Evolutionary conservation across 2,113 vertebrate species (phyloP).

Genomic region (Parus major): DNA sequence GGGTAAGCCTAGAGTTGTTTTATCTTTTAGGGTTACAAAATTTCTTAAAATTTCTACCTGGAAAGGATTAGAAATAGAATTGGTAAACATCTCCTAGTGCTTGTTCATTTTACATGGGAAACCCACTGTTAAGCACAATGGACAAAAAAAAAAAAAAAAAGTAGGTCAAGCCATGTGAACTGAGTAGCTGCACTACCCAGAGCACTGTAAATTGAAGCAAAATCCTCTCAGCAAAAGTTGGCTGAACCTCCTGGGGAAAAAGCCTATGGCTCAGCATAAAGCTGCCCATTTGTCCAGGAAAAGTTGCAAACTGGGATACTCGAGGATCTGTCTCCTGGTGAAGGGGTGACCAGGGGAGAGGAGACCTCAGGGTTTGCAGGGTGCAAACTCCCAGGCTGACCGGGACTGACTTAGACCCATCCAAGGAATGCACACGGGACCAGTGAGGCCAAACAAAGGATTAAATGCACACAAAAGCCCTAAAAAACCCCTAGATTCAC

Average conservation of each 20-base stretch:
- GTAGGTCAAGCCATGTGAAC: accelerated
- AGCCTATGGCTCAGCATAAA: not conserved
- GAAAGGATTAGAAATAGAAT: not conserved
- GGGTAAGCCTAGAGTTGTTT: not conserved
- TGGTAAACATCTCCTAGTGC: not conserved
- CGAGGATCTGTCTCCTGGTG: not conserved
- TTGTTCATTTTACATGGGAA: not conserved
- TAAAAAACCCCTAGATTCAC: not conserved
- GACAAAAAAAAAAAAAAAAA: not conserved
- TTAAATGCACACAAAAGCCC: not conserved
- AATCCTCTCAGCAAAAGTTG: not conserved
- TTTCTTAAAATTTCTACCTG: not conserved
- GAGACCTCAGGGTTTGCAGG: not conserved
- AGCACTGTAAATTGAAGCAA: not conserved
- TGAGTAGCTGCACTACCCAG: not conserved
- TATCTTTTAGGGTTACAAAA: not conserved
- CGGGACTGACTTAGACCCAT: not conserved
- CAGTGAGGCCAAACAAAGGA: not conserved
- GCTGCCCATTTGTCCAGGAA: not conserved
- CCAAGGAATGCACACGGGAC: not conserved
- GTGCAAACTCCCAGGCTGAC: not conserved
- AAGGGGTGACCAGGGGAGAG: not conserved
- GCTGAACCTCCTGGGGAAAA: not conserved
- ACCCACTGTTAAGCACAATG: not conserved
- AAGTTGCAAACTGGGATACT: not conserved